Evolutionary conservation across 2,797 vertebrate species (phyloP), one percentile per base, ranked within the genome.

Genomic region (Mormyrops boulengeri): DNA sequence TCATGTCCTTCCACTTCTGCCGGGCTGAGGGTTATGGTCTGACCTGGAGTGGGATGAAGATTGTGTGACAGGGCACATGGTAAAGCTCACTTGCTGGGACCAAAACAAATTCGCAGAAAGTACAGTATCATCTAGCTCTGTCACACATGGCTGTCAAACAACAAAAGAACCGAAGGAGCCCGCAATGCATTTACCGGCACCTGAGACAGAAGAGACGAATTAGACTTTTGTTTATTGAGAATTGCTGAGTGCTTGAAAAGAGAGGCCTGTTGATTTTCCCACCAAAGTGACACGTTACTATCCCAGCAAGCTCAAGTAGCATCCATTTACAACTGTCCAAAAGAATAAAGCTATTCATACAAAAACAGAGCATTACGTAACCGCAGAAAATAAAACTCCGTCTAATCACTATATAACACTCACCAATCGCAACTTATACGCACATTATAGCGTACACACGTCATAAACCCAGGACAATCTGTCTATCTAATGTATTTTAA

Each of bases 31-130:
- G 52, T 85, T 85, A 85, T 47, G n/a, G 82, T 52, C 26, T 52
- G 49, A 85, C 44, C 82, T 85, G 82, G 49, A 85, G 82, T 34
- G 82, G 49, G 82, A 44, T 85, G 82, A 85, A 12, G 82, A 85
- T 85, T 85, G 82, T 26, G 22, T 85, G 82, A 52, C 82, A 52
- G 82, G 44, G 82, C 49, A 49, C 41, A 30, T 52, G 82, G 52
- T 85, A 26, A 85, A 85, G 26, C 44, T 50, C 82, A 30, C 12
- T 19, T 52, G 73, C 53, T 41, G 88, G 88, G 3, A 12, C 52
- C 69, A 77, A 41, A 41, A 41, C 69, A 41, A 77, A 77, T 77
- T 77, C 69, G 6, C 12, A 77, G 69, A 41, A 77, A 77, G 69
- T 17, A 19, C 34, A 41, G 14, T 41, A 19, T 5, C 69, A 77